phyloP scores from a whole-genome alignment of 30 jellyfish, hydroid and myxozoan species.

The Aurelia coerulea region DNA sequence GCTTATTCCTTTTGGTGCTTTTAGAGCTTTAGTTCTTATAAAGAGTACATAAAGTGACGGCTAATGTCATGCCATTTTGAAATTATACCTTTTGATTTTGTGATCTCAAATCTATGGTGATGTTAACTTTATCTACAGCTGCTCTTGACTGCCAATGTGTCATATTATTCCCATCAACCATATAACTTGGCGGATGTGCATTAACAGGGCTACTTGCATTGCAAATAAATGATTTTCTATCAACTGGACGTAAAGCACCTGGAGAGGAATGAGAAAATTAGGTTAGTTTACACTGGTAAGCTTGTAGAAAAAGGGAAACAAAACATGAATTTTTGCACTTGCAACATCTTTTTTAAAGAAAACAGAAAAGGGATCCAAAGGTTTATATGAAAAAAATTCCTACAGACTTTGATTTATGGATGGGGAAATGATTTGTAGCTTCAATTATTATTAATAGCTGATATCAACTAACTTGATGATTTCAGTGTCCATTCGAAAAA shows the following conservation, averaged over 20 bases:
- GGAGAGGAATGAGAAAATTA: not conserved
- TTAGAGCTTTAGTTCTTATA: not conserved
- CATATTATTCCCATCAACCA: constrained; percentile 60
- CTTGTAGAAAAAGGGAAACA: not conserved
- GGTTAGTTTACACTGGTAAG: not conserved
- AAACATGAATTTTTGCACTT: not conserved
- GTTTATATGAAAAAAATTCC: not conserved
- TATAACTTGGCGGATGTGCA: constrained; percentile 62
- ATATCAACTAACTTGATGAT: too few species aligned
- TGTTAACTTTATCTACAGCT: constrained; percentile 50
- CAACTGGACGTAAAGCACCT: constrained; percentile 44
- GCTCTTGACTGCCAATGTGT: constrained; percentile 84
- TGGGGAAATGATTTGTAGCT: too few species aligned
- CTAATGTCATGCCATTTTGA: too few species aligned
- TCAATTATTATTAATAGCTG: too few species aligned
- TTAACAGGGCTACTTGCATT: constrained; percentile 53
- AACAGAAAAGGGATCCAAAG: not conserved
- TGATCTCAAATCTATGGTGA: constrained; percentile 66
- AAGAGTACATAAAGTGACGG: not conserved
- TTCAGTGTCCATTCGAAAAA: too few species aligned
- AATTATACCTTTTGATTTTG: constrained; percentile 68
- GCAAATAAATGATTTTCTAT: constrained; percentile 51
- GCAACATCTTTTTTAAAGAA: not conserved
- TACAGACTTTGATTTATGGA: too few species aligned
- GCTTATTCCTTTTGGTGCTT: too few species aligned